A percentile compares a stretch with the other conserved stretches of the same genome.
phyloP scores from a whole-genome alignment of 2,797 vertebrate species.

The Hypotaenidia philippensis region DNA sequence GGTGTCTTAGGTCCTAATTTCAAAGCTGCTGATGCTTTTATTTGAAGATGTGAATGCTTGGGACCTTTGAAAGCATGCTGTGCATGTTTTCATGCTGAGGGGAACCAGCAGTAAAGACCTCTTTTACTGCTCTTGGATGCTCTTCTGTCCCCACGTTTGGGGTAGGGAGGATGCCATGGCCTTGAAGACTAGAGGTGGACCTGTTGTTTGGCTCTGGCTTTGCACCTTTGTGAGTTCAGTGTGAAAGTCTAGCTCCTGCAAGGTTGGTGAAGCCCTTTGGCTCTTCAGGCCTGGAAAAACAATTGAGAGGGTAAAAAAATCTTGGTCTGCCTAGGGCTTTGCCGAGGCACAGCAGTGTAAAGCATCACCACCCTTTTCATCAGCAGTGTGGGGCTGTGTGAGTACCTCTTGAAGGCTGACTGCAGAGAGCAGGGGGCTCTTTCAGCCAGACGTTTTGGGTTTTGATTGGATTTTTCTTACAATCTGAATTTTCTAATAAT shows the following conservation, averaged over 20 bases:
- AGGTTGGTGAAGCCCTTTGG: background rate
- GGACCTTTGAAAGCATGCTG: background rate
- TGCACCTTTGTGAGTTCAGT: background rate
- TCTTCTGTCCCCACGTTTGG: background rate
- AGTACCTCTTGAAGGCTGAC: background rate
- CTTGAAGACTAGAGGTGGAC: background rate
- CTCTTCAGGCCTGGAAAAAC: background rate
- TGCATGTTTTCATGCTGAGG: rapidly evolving
- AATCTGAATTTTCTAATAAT: background rate
- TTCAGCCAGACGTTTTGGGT: background rate
- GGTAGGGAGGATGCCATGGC: background rate
- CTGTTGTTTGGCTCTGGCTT: background rate
- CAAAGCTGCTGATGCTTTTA: background rate
- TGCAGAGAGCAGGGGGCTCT: background rate
- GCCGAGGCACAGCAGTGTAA: background rate
- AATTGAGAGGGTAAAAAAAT: background rate
- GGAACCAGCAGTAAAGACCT: background rate
- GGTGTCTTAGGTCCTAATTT: background rate
- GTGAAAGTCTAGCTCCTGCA: background rate
- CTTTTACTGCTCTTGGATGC: background rate
- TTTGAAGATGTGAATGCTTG: background rate
- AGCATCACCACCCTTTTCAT: background rate
- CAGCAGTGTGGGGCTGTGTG: background rate
- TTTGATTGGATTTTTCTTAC: background rate
- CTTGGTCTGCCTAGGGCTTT: background rate